Evolutionary conservation across 2,113 vertebrate species (phyloP), one percentile per base, ranked within the genome.

Genomic region (Electrona antarctica): DNA sequence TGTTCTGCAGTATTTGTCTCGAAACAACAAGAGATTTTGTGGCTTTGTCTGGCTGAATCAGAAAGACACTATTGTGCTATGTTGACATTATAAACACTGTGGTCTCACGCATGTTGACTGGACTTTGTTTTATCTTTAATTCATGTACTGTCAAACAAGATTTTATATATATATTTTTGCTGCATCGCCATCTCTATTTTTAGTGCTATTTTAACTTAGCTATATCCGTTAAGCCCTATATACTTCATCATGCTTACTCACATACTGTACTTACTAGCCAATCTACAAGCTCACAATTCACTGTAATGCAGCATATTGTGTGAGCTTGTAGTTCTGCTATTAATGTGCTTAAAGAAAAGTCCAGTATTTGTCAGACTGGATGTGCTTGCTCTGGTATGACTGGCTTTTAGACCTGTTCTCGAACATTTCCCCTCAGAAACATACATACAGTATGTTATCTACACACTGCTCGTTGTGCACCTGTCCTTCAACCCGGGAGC

Each of bases 51-150:
- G 41, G 48, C 11, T 67, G 50, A 67, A 54, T 50, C 57, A 71
- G 69, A 82, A 64, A 79, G 56, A 59, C 8, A 60, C 3, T 45
- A 15, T 50, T 76, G 58, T 80, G n/a, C 28, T 64, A 8, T 85
- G 65, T 85, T 84, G 76, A 54, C 65, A 71, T 9, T 56, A 61
- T 73, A 80, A 88, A 87, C 51, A 73, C 45, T 52, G 33, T 4
- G 1, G 59, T 64, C 46, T 55, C 10, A 2, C 51, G 1, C 41
- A 41, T 63, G 15, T 49, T 57, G 29, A n/a, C 11, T 65, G 59
- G 15, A 58, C n/a, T 67, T 33, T 41, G 33, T 41, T 41, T 56
- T 12, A 67, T 9, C 48, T 63, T 61, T 14, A 76, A 41, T 67
- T 6, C 49, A 46, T 7, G 74, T 9, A n/a, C 28, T 10, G 8